Conservation (phyloP, 2,113 vertebrate species). For the Sander vitreus region DNA sequence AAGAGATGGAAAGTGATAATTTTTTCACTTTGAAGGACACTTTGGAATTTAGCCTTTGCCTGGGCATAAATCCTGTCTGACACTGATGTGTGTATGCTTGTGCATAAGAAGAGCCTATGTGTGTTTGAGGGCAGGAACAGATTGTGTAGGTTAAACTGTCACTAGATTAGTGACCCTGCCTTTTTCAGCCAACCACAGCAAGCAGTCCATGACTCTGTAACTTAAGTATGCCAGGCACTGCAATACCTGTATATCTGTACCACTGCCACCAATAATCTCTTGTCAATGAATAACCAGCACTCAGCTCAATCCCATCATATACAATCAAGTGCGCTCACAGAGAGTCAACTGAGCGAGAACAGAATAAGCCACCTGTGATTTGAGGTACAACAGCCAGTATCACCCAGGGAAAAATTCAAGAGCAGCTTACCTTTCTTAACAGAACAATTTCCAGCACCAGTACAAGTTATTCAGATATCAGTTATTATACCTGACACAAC, state of each 20-base stretch:
- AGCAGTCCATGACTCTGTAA: conserved; percentile 2
- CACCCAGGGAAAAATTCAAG: conserved; percentile 59
- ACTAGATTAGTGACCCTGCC: conserved; percentile 41
- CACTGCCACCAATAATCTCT: conserved; percentile 36
- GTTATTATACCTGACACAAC: conserved; percentile 80
- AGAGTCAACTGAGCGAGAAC: conserved; percentile 45
- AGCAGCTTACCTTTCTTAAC: conserved; percentile 60
- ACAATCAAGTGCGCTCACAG: conserved; percentile 39
- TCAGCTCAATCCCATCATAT: conserved; percentile 44
- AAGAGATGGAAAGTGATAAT: conserved; percentile 5
- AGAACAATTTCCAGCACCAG: conserved; percentile 52
- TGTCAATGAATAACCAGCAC: conserved; percentile 34
- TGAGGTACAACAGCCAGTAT: conserved; percentile 60
- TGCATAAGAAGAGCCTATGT: conserved; percentile 12
- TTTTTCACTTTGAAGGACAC: conserved; percentile 58
- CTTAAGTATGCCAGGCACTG: conserved; percentile 34
- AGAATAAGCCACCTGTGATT: conserved; percentile 63
- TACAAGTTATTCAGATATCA: conserved; percentile 77
- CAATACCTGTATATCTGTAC: not conserved
- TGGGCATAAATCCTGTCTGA: conserved; percentile 44
- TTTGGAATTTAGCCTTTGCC: conserved; percentile 56
- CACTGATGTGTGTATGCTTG: conserved; percentile 29
- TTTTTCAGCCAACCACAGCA: conserved; percentile 23
- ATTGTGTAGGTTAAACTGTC: conserved; percentile 52
- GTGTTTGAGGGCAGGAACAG: conserved; percentile 31